These are phyloP conservation scores for Atrina japonica DNA, from an alignment of 2,888 invertebrate genomes.

Conservation along the genomic window DNA sequence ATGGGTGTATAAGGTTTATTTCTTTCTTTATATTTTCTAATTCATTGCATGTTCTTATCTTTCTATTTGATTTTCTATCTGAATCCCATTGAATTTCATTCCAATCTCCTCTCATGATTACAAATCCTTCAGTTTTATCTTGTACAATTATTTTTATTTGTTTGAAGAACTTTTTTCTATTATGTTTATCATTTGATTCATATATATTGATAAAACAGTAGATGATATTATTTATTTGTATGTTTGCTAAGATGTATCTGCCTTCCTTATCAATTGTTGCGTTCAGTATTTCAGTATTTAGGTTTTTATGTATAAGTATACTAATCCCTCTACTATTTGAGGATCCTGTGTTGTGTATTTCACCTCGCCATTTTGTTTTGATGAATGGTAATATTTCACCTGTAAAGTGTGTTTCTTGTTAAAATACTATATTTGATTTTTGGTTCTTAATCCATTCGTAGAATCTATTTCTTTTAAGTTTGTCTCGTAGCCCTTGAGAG, in stretches of 20 bases:
- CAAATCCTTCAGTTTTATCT: neutral
- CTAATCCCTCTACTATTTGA: constrained; percentile 2
- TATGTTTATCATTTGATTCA: constrained; percentile 11
- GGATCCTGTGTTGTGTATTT: neutral
- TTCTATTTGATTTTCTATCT: constrained; percentile 3
- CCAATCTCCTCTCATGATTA: neutral
- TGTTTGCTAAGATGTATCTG: neutral
- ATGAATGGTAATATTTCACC: neutral
- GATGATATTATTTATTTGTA: neutral
- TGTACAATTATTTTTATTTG: neutral
- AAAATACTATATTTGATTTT: constrained; percentile 1
- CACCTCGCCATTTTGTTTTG: neutral
- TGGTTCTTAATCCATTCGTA: constrained; percentile 1
- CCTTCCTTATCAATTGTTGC: neutral
- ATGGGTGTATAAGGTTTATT: no score
- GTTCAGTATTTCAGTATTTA: neutral
- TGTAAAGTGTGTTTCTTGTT: constrained; percentile 12
- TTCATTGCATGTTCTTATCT: neutral
- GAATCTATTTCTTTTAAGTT: neutral
- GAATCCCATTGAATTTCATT: neutral
- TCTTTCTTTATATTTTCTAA: no score
- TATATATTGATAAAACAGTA: constrained; percentile 5
- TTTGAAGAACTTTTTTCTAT: neutral
- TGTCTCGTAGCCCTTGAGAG: neutral
- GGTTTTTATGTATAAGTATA: neutral